Conservation (phyloP, 92 coral and sea anemone species). For the Porites divaricata region DNA sequence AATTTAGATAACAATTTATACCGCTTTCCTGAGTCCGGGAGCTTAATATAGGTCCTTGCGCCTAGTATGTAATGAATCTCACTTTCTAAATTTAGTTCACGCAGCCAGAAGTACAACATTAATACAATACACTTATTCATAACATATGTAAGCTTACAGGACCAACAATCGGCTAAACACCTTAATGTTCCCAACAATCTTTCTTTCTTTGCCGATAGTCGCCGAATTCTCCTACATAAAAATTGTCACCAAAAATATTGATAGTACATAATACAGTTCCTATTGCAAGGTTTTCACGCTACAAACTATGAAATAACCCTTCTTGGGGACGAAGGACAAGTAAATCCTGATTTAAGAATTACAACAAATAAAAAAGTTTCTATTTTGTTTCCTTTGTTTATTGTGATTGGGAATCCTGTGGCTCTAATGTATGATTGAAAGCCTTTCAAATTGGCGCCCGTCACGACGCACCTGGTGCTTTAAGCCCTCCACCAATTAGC, state of each 20-base stretch:
- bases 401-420: background rate
- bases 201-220: background rate
- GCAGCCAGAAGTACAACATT: no score
- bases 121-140: no score
- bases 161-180: background rate
- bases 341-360: background rate
- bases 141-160: background rate
- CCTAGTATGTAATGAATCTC: no score
- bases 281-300: background rate
- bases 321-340: no score
- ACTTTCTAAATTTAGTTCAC: no score
- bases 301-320: background rate
- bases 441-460: constrained; percentile 42
- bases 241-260: no score
- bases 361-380: background rate
- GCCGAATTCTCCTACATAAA: background rate
- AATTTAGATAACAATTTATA: no score
- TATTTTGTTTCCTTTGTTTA: background rate
- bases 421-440: constrained; percentile 5
- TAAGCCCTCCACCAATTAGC: constrained; percentile 22
- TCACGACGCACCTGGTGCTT: constrained; percentile 35
- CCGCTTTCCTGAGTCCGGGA: no score
- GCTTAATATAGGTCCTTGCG: no score
- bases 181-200: background rate
- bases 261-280: no score